Conservation (phyloP, 2,113 vertebrate genomes). For the Asarcornis scutulata region DNA sequence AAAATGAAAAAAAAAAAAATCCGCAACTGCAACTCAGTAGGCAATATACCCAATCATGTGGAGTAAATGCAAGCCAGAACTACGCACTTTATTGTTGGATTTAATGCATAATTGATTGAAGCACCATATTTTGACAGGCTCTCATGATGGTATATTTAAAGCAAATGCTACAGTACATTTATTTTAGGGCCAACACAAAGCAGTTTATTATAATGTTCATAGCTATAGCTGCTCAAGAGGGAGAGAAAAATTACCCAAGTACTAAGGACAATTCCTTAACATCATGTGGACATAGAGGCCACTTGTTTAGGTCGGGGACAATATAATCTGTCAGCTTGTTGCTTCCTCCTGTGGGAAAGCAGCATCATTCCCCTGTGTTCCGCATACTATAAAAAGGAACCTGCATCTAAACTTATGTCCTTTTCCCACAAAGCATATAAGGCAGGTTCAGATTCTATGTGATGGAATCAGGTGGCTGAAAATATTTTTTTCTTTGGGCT, state of each 20-base stretch:
- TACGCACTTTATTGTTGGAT: neutral
- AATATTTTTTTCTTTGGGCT: neutral
- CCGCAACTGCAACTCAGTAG: neutral
- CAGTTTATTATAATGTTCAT: neutral
- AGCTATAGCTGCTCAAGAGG: neutral
- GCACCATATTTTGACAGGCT: neutral
- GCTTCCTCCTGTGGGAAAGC: neutral
- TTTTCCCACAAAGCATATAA: neutral
- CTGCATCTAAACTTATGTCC: neutral
- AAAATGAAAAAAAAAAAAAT: neutral
- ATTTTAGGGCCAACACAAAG: neutral
- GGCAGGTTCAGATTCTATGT: neutral
- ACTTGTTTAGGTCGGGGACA: neutral
- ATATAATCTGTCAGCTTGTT: neutral
- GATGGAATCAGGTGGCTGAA: neutral
- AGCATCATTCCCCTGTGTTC: neutral
- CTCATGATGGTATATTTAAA: neutral
- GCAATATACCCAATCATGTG: neutral
- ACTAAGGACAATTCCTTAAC: neutral
- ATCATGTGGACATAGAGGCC: neutral
- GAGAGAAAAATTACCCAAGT: neutral
- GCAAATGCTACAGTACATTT: neutral
- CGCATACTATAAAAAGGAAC: neutral
- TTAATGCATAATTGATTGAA: slow-evolving; percentile 24
- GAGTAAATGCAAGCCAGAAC: neutral